Percentiles rank a stretch among this genome's conserved stretches.
Conservation (phyloP, 1,140 invertebrate genomes). For the Drosophila subobscura region DNA sequence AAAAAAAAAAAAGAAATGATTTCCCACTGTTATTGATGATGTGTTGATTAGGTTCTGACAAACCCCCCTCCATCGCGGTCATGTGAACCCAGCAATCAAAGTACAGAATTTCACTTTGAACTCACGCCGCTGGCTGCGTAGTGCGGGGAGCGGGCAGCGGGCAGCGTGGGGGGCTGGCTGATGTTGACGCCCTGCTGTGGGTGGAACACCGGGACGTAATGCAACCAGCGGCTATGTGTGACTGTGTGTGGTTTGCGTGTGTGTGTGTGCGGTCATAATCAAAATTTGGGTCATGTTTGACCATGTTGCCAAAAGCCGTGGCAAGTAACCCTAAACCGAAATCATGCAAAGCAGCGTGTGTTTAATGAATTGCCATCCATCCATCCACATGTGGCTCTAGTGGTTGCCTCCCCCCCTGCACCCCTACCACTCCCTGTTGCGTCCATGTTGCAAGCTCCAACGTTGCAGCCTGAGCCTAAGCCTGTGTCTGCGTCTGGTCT, state of each 20-base stretch:
- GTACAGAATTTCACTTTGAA: constrained; percentile 78
- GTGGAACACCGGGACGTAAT: constrained; percentile 37
- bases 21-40: constrained; percentile 82
- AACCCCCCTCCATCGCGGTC: constrained; percentile 64
- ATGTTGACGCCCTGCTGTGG: constrained; percentile 36
- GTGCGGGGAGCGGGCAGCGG: background rate
- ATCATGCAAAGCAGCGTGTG: constrained; percentile 76
- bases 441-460: background rate
- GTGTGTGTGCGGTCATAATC: constrained; percentile 31
- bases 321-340: constrained; percentile 47
- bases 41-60: constrained; percentile 82
- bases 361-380: constrained; percentile 67
- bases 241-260: no score
- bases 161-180: background rate
- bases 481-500: background rate
- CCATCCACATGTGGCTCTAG: constrained; percentile 17
- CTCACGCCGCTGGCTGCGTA: constrained; percentile 56
- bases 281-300: constrained; percentile 74
- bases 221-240: constrained; percentile 3
- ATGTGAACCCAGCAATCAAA: constrained; percentile 68
- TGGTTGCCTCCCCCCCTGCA: no score
- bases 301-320: constrained; percentile 40
- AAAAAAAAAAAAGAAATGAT: constrained; percentile 58
- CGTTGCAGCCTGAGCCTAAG: no score
- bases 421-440: background rate